These are phyloP conservation scores for Zonitis immaculata DNA, from an alignment of 2,888 invertebrate genomes.

Conservation along the genomic window DNA sequence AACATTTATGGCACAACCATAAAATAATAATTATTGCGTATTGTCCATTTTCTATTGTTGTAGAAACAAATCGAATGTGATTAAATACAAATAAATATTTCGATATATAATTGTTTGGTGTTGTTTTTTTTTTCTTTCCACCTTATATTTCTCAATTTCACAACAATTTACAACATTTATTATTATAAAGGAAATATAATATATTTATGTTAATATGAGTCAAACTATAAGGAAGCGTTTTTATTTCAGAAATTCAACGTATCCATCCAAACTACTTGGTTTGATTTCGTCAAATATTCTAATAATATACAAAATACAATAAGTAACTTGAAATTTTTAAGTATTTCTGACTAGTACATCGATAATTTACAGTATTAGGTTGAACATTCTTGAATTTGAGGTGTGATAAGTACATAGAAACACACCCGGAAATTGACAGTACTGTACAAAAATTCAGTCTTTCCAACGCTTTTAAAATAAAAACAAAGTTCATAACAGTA, in stretches of 20 bases:
- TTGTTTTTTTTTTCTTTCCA: too few relatives aligned
- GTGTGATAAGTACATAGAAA: conserved; percentile 21
- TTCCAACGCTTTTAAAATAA: neutral
- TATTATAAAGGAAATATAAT: neutral
- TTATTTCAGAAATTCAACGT: neutral
- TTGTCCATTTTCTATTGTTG: neutral
- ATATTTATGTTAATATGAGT: too few relatives aligned
- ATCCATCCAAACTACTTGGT: conserved; percentile 6
- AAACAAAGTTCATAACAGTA: neutral
- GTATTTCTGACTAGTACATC: conserved; percentile 35
- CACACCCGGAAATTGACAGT: conserved; percentile 16
- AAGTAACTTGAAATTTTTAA: conserved; percentile 31
- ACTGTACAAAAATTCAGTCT: neutral
- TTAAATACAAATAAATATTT: neutral
- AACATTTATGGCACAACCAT: neutral
- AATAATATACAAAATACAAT: conserved; percentile 15
- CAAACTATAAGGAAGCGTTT: neutral
- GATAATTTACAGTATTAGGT: conserved; percentile 18
- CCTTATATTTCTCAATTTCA: neutral
- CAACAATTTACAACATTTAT: conserved; percentile 1
- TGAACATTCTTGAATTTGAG: conserved; percentile 5
- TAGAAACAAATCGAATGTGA: neutral
- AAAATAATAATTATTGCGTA: neutral
- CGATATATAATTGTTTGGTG: neutral
- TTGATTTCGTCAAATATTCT: conserved; percentile 20